Percentiles rank a stretch among this genome's conserved stretches.
These are phyloP conservation scores for Pangasius krempfi DNA, from an alignment of 2,797 vertebrate genomes.

Conservation along the genomic window DNA sequence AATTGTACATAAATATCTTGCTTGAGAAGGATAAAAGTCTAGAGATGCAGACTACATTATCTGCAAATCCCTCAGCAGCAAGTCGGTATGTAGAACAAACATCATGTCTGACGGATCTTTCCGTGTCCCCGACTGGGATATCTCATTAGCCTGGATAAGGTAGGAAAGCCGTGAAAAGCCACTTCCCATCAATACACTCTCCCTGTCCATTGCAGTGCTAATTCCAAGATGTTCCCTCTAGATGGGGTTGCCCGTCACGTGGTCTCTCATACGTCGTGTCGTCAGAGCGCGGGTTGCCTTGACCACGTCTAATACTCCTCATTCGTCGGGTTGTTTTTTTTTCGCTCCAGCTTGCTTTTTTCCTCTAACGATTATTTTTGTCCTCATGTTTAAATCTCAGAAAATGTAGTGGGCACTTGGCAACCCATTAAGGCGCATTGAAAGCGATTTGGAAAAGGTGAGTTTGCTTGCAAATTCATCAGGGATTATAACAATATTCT, in stretches of 20 bases:
- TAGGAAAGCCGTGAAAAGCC: conserved; percentile 13
- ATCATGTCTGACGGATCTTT: conserved; percentile 37
- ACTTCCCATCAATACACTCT: neutral
- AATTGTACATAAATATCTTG: neutral
- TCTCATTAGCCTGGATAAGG: conserved; percentile 36
- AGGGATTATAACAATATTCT: conserved; percentile 13
- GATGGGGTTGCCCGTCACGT: conserved; percentile 56
- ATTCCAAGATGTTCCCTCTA: conserved; percentile 37
- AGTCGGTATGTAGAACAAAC: conserved; percentile 23
- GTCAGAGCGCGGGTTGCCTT: conserved; percentile 59
- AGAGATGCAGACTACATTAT: neutral
- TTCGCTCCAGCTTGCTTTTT: neutral
- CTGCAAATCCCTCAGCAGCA: conserved; percentile 7
- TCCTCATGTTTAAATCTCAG: neutral
- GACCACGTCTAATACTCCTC: conserved; percentile 26
- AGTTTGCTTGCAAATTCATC: conserved; percentile 51
- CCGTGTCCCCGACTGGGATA: conserved; percentile 10
- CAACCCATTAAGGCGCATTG: conserved; percentile 59
- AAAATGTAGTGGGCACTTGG: conserved; percentile 32
- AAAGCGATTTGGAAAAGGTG: conserved; percentile 60
- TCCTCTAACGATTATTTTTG: neutral
- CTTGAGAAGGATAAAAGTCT: neutral
- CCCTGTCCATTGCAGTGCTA: conserved; percentile 28
- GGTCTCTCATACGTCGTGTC: conserved; percentile 37
- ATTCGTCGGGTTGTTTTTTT: neutral